Evolutionary conservation across 2,888 invertebrate species (phyloP).

Genomic region (Altica lythri): DNA sequence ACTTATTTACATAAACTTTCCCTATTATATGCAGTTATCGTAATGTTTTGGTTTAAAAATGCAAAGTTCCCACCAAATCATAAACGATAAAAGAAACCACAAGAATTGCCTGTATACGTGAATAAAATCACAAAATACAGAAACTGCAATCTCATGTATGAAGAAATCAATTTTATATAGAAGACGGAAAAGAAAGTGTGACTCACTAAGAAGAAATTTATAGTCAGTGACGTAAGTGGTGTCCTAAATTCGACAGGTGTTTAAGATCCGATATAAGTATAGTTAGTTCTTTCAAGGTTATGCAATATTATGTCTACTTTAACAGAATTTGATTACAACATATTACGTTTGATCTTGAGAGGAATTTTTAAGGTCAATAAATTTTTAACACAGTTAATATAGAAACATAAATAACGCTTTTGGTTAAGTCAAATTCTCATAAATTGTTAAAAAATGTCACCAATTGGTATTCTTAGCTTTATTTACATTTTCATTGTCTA

Average conservation of each 20-base stretch:
- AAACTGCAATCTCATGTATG: no score
- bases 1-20: slow-evolving; percentile 13
- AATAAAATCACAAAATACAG: slow-evolving; percentile 3
- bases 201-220: slow-evolving; percentile 21
- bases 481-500: no score
- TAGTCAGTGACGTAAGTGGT: slow-evolving; percentile 10
- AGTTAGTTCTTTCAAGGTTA: slow-evolving; percentile 18
- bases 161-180: no score
- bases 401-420: no score
- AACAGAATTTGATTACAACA: neutral
- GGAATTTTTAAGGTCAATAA: no score
- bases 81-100: slow-evolving; percentile 16
- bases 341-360: neutral
- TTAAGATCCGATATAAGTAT: slow-evolving; percentile 18
- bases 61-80: slow-evolving; percentile 14
- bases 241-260: slow-evolving; percentile 22
- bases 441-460: no score
- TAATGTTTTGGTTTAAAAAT: slow-evolving; percentile 22
- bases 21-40: slow-evolving; percentile 19
- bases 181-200: slow-evolving; percentile 16
- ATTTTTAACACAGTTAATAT: no score
- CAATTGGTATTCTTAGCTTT: no score
- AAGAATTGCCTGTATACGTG: slow-evolving; percentile 7
- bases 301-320: slow-evolving; percentile 16
- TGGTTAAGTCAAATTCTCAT: no score